phyloP scores from a whole-genome alignment of 2,797 vertebrate genomes.

The Sebastes nivosus region DNA sequence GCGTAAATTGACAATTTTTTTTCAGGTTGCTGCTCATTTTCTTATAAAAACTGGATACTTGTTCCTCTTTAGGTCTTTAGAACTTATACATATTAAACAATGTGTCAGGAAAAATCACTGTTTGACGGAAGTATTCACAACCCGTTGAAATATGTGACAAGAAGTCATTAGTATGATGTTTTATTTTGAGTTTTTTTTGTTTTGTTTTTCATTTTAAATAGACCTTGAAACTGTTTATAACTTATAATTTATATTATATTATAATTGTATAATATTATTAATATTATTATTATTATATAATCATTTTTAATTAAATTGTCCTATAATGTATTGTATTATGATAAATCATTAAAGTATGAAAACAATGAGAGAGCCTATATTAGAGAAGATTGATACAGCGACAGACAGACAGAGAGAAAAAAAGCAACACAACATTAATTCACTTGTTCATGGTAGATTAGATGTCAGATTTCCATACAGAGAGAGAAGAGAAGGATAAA shows the following conservation, averaged over 20 bases:
- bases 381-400: background rate
- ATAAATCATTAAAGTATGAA: background rate
- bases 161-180: background rate
- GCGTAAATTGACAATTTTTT: background rate
- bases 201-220: background rate
- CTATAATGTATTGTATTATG: background rate
- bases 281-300: too few species aligned
- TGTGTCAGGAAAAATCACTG: background rate
- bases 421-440: constrained; percentile 2
- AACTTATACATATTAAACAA: background rate
- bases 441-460: constrained; percentile 22
- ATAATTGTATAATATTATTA: too few species aligned
- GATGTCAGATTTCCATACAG: constrained; percentile 15
- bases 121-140: background rate
- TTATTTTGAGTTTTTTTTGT: background rate
- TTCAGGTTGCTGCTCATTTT: background rate
- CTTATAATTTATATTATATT: too few species aligned
- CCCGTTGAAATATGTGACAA: too few species aligned
- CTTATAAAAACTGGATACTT: background rate
- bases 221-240: background rate
- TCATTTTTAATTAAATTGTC: background rate
- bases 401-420: background rate
- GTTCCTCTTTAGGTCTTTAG: background rate
- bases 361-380: background rate
- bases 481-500: background rate